Conservation (phyloP, 2,113 vertebrate genomes). For the Callipepla californica region DNA sequence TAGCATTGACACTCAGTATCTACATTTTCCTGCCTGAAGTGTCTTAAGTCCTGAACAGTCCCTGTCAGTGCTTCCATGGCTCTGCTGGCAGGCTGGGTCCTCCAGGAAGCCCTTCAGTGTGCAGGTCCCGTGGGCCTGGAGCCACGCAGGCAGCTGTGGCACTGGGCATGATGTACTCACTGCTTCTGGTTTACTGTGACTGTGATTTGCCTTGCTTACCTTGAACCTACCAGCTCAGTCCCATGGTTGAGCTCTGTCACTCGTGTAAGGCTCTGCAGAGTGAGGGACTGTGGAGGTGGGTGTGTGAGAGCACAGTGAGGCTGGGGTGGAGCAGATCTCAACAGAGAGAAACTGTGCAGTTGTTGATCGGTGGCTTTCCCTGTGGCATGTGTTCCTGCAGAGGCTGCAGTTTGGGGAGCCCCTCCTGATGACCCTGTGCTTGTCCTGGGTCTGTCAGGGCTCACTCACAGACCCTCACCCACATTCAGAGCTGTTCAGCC, state of each 20-base stretch:
- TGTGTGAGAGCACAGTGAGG: neutral
- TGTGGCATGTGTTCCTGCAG: neutral
- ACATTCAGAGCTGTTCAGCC: neutral
- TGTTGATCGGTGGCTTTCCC: neutral
- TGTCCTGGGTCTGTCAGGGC: neutral
- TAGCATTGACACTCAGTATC: neutral
- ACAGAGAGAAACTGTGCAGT: neutral
- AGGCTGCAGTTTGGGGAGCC: neutral
- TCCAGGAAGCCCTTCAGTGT: neutral
- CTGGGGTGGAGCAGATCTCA: neutral
- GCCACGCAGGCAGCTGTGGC: neutral
- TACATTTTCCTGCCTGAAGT: fast-evolving
- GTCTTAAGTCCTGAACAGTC: neutral
- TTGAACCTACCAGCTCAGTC: neutral
- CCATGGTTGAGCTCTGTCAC: neutral
- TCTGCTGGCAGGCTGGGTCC: neutral
- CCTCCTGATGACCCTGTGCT: neutral
- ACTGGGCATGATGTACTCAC: neutral
- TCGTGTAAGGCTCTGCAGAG: neutral
- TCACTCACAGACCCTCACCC: neutral
- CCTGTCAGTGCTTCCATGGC: neutral
- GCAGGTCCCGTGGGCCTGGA: neutral
- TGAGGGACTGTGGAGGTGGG: neutral
- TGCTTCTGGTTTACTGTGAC: neutral
- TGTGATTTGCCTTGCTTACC: neutral